Percentiles rank a stretch among this genome's conserved stretches.
Evolutionary conservation across 2,888 invertebrate species (phyloP).

Genomic region (Patella pellucida): DNA sequence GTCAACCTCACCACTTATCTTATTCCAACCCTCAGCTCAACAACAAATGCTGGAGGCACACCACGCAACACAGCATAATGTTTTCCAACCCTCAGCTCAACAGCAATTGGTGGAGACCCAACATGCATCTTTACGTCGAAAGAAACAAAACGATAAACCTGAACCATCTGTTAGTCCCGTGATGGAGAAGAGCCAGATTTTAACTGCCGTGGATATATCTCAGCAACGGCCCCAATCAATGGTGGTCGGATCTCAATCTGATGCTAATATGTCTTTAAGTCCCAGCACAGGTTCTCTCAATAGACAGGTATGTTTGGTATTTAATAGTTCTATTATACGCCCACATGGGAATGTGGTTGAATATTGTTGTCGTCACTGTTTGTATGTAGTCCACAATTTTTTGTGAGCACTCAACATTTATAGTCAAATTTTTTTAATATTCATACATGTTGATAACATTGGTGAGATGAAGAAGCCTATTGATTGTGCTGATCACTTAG

Average conservation of each 20-base stretch:
- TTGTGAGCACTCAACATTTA: too few relatives aligned
- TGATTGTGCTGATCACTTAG: too few relatives aligned
- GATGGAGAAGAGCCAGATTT: slow-evolving; percentile 71
- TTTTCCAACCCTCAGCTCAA: slow-evolving; percentile 9
- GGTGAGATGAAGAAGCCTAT: too few relatives aligned
- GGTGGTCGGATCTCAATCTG: slow-evolving; percentile 68
- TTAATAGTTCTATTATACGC: background rate
- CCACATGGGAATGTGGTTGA: too few relatives aligned
- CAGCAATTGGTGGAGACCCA: slow-evolving; percentile 68
- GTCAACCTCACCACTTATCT: background rate
- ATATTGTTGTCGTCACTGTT: too few relatives aligned
- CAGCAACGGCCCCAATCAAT: slow-evolving; percentile 69
- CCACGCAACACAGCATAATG: background rate
- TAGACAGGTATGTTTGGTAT: slow-evolving; percentile 56
- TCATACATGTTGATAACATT: too few relatives aligned
- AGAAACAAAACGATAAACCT: slow-evolving; percentile 67
- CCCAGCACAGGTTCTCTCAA: slow-evolving; percentile 64
- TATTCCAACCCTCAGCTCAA: slow-evolving; percentile 10
- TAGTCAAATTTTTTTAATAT: too few relatives aligned
- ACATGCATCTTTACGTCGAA: slow-evolving; percentile 73
- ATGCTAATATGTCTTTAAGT: slow-evolving; percentile 65
- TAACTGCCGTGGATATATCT: slow-evolving; percentile 69
- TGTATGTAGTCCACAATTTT: too few relatives aligned
- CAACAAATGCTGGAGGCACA: background rate
- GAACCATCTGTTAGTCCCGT: slow-evolving; percentile 70